Evolutionary conservation across 2,888 invertebrate genomes (phyloP), one percentile per base, ranked within the genome.

Genomic region (Leptinotarsa juncta): DNA sequence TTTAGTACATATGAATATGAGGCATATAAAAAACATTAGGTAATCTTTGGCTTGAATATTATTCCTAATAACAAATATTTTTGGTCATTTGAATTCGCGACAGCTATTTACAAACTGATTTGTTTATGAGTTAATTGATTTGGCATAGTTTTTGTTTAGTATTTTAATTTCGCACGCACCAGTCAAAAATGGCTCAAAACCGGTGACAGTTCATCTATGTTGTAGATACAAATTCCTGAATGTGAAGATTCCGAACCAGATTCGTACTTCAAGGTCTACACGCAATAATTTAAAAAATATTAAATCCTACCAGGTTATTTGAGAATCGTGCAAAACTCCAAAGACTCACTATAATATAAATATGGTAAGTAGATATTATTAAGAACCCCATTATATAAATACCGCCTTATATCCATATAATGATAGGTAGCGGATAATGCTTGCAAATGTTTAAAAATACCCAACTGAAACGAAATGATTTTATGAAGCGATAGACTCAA

Each of bases 361-460:
- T 23, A 57, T 57, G 57, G 14, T 57, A 57, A 57, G 57, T 57
- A 57, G 57, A 15, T 57, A 57, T 23, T 57, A 57, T 57, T 23
- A 57, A 23, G 26, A 20, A 15, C 57, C 57, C 57, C 18, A 57
- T 57, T 20, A 23, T 15, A 15, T 20, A 57, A 23, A 57, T 57
- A 23, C 23, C 57, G 57, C 57, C 57, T 57, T 20, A 57, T 57
- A 57, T 57, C 57, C 57, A 57, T 14, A 20, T 57, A 57, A 23
- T 57, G 57, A 57, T 57, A 23, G 57, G 23, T 57, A 57, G 57
- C 14, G 57, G 57, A 57, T 23, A 18, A 57, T 57, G 23, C 12
- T 57, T 57, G 14, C 57, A 57, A 23, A 15, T 57, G 57, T 57
- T 57, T 15, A 20, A 20, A n/a, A 57, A 57, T 57, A 57, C 57